Evolutionary conservation across 2,797 vertebrate genomes (phyloP).

Genomic region (Masticophis lateralis): DNA sequence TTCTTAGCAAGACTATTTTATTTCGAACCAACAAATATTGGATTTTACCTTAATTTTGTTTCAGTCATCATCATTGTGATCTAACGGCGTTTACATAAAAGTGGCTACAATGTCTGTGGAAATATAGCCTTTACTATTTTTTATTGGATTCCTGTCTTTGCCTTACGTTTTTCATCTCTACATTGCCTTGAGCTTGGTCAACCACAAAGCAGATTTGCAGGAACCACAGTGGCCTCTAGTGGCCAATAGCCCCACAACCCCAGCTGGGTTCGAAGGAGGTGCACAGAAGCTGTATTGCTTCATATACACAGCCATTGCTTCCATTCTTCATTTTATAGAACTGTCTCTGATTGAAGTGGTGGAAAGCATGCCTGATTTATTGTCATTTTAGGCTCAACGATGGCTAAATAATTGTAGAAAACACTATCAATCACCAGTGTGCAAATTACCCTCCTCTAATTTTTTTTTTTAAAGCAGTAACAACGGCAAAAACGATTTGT

Average conservation of each 20-base stretch:
- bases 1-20: background rate
- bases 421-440: background rate
- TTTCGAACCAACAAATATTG: background rate
- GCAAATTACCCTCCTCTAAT: background rate
- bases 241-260: background rate
- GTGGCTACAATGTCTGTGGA: background rate
- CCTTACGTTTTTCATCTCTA: background rate
- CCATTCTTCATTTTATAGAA: background rate
- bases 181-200: background rate
- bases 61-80: background rate
- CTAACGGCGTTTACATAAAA: background rate
- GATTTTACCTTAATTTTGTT: background rate
- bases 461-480: background rate
- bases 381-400: background rate
- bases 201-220: slow-evolving; percentile 5
- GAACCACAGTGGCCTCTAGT: slow-evolving; percentile 28
- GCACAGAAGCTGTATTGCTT: background rate
- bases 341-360: background rate
- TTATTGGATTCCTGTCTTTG: background rate
- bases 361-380: background rate
- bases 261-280: background rate
- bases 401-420: background rate
- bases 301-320: background rate
- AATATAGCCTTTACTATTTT: background rate
- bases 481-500: background rate